Conservation (phyloP, 2,888 invertebrate genomes). For the Andricus curvator region DNA sequence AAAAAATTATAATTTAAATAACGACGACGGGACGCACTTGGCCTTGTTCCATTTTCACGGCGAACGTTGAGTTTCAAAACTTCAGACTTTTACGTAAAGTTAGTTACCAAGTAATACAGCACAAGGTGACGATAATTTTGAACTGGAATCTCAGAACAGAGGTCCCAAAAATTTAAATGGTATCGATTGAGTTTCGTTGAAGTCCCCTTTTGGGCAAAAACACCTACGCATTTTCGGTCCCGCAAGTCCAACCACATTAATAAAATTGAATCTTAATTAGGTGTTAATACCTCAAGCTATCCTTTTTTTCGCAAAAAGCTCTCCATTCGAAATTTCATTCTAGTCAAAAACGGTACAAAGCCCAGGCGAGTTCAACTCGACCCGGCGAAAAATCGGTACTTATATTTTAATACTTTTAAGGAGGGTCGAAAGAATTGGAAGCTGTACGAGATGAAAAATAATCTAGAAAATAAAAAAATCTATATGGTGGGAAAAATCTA, state of each 20-base stretch:
- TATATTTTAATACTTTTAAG: slow-evolving; percentile 61
- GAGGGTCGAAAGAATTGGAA: slow-evolving; percentile 43
- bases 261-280: slow-evolving; percentile 41
- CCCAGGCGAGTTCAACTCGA: slow-evolving; percentile 60
- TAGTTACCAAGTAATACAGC: slow-evolving; percentile 75
- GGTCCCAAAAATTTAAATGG: slow-evolving; percentile 65
- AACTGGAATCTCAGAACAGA: slow-evolving; percentile 56
- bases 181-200: slow-evolving; percentile 77
- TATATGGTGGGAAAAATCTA: slow-evolving; percentile 44
- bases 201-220: slow-evolving; percentile 78
- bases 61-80: slow-evolving; percentile 72
- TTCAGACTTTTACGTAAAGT: slow-evolving; percentile 75
- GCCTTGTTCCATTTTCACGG: slow-evolving; percentile 55
- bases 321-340: slow-evolving; percentile 74
- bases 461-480: slow-evolving; percentile 47
- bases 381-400: slow-evolving; percentile 73
- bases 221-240: slow-evolving; percentile 76
- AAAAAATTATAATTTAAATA: not conserved
- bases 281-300: slow-evolving; percentile 18
- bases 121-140: slow-evolving; percentile 74
- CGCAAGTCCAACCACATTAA: slow-evolving; percentile 59
- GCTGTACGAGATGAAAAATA: slow-evolving; percentile 33
- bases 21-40: slow-evolving; percentile 48
- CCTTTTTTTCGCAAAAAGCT: slow-evolving; percentile 44
- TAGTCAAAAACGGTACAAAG: slow-evolving; percentile 78